phyloP scores from a whole-genome alignment of 2,888 invertebrate genomes.

The Buathra laborator region DNA sequence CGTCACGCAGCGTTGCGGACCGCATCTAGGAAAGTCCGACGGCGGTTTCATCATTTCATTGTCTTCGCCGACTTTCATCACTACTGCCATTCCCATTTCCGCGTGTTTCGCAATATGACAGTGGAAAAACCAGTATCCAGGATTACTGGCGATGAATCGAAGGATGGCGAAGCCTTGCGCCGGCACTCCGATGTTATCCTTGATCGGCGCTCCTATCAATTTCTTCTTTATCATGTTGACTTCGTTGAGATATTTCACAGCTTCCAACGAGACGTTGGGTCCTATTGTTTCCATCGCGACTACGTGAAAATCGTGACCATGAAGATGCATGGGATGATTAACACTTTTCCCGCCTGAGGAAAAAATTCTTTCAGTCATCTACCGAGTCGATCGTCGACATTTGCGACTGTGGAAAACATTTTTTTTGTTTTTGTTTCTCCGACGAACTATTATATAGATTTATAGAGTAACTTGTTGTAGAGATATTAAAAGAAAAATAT shows the following conservation, averaged over 20 bases:
- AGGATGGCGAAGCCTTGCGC: slow-evolving; percentile 85
- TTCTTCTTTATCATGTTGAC: slow-evolving; percentile 81
- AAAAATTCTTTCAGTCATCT: neutral
- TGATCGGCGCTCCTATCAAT: slow-evolving; percentile 81
- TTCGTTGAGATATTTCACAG: slow-evolving; percentile 80
- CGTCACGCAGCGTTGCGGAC: slow-evolving; percentile 51
- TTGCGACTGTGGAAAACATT: too few species aligned
- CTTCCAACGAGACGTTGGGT: slow-evolving; percentile 76
- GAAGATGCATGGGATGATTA: slow-evolving; percentile 85
- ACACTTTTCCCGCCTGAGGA: slow-evolving; percentile 63
- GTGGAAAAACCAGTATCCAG: slow-evolving; percentile 86
- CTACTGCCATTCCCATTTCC: slow-evolving; percentile 85
- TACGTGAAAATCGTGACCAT: slow-evolving; percentile 83
- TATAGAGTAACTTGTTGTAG: too few species aligned
- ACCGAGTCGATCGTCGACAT: too few species aligned
- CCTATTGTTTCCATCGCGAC: slow-evolving; percentile 81
- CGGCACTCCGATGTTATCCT: slow-evolving; percentile 86
- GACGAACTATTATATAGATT: too few species aligned
- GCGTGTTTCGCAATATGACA: slow-evolving; percentile 85
- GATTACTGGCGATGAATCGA: slow-evolving; percentile 85
- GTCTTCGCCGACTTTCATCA: slow-evolving; percentile 84
- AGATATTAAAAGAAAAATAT: too few species aligned
- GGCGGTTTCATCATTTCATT: slow-evolving; percentile 80
- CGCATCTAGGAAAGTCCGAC: slow-evolving; percentile 81
- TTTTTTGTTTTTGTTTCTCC: too few species aligned